Conservation (phyloP, 2,797 vertebrate species). For the Rhynchonycteris naso region DNA sequence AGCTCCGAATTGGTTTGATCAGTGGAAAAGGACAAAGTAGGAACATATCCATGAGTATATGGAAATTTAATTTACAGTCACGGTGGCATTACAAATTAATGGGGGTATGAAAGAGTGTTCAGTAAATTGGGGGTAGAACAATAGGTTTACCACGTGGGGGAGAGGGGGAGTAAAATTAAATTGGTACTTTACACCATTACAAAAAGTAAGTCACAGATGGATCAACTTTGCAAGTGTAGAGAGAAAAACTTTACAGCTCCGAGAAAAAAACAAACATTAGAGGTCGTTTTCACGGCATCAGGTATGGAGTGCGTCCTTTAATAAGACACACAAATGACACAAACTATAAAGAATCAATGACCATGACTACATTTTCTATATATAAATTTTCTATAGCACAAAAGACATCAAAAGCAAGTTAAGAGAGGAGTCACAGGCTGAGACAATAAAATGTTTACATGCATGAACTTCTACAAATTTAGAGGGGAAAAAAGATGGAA, state of each 20-base stretch:
- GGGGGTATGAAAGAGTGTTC: neutral
- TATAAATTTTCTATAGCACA: neutral
- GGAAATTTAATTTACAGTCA: conserved; percentile 61
- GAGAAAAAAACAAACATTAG: neutral
- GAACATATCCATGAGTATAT: neutral
- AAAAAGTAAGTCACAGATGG: conserved; percentile 15
- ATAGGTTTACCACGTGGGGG: neutral
- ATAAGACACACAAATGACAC: neutral
- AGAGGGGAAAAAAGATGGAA: neutral
- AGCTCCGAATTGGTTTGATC: conserved; percentile 43
- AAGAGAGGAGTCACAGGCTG: conserved; percentile 34
- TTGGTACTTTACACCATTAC: conserved; percentile 28
- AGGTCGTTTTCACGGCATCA: neutral
- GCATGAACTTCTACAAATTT: conserved; percentile 30
- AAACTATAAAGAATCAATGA: neutral
- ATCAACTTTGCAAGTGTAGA: neutral
- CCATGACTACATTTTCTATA: neutral
- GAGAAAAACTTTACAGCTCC: conserved; percentile 49
- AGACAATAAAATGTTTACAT: neutral
- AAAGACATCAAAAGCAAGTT: conserved; percentile 52
- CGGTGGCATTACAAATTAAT: neutral
- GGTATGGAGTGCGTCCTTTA: neutral
- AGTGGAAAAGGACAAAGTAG: conserved; percentile 36
- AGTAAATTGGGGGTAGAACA: neutral
- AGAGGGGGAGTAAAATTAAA: conserved; percentile 1